Conservation (phyloP, 2,113 vertebrate species). For the Narcine bancroftii region DNA sequence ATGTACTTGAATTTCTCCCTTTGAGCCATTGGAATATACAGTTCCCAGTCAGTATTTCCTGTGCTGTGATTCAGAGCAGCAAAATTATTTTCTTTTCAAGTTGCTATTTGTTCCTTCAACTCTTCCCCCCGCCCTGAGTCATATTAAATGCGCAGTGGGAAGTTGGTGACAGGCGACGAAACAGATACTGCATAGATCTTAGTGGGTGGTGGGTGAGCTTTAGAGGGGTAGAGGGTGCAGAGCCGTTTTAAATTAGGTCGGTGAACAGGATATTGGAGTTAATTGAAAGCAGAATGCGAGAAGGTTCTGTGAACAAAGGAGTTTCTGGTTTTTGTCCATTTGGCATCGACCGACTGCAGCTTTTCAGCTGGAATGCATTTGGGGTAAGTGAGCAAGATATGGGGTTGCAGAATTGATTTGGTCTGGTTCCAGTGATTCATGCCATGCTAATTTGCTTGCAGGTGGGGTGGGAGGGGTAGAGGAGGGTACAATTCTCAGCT, state of each 20-base stretch:
- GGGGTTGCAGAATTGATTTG: conserved; percentile 25
- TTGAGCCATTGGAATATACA: neutral
- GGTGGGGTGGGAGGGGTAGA: neutral
- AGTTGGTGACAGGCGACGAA: neutral
- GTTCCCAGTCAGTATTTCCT: neutral
- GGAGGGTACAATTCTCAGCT: neutral
- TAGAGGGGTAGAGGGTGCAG: neutral
- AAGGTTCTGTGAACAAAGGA: conserved; percentile 29
- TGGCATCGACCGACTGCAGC: conserved; percentile 14
- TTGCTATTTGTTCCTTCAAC: neutral
- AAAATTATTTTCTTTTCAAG: neutral
- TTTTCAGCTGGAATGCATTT: conserved; percentile 29
- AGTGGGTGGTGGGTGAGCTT: neutral
- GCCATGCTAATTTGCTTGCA: neutral
- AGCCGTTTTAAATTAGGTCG: conserved; percentile 19
- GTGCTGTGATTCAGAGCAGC: neutral
- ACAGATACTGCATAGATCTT: neutral
- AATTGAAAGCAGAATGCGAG: conserved; percentile 28
- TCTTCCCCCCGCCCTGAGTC: neutral
- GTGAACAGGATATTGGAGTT: conserved; percentile 20
- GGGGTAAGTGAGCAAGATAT: conserved; percentile 27
- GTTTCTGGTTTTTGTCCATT: conserved; percentile 17
- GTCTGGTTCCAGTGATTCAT: neutral
- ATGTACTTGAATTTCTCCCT: neutral
- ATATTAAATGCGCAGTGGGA: neutral